Evolutionary conservation across 2,888 invertebrate genomes (phyloP).

Genomic region (Eupithecia centaureata): DNA sequence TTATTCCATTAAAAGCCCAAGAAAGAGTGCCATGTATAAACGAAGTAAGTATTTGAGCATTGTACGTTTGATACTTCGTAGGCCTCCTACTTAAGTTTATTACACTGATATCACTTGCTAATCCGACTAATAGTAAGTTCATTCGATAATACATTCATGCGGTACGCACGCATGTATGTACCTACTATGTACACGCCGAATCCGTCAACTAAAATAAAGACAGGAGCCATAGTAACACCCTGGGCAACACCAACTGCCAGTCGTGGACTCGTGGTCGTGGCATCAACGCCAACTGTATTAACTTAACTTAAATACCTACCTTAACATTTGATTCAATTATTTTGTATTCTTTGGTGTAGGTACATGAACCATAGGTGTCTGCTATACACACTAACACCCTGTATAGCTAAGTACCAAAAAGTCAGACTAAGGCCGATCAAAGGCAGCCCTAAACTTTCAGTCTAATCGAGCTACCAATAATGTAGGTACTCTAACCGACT

Average conservation of each 20-base stretch:
- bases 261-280: not conserved
- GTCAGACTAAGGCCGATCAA: not conserved
- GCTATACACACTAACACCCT: too few species aligned
- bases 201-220: not conserved
- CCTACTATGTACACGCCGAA: too few species aligned
- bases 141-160: too few species aligned
- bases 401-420: too few species aligned
- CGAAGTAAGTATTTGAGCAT: constrained; percentile 55
- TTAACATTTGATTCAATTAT: not conserved
- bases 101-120: not conserved
- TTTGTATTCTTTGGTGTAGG: not conserved
- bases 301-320: not conserved
- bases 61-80: not conserved
- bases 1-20: constrained; percentile 62
- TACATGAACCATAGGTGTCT: not conserved
- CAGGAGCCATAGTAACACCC: not conserved
- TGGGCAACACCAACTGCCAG: not conserved
- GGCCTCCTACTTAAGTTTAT: not conserved
- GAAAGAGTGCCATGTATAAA: constrained; percentile 63
- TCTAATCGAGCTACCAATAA: too few species aligned
- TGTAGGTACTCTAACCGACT: not conserved
- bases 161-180: too few species aligned
- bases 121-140: not conserved
- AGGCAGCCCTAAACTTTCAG: not conserved
- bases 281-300: not conserved